Percentiles rank a stretch among this genome's conserved stretches.
Evolutionary conservation across 2,888 invertebrate genomes (phyloP).

Genomic region (Pseudococcus jackbeardsleyi): DNA sequence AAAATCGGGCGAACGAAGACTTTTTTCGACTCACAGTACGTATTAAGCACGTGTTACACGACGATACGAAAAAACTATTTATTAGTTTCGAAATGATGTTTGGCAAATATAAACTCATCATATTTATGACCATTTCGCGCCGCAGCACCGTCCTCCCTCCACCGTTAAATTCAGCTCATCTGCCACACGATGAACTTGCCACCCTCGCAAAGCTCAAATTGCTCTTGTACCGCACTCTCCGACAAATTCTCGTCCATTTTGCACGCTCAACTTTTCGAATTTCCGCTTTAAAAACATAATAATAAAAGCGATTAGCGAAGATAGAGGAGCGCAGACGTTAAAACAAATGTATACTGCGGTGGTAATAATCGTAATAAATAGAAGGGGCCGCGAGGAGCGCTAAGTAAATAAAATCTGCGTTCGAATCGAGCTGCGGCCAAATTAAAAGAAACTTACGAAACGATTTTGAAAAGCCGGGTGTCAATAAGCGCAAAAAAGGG

Average conservation of each 20-base stretch:
- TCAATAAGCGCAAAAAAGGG: conserved; percentile 39
- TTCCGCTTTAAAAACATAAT: conserved; percentile 23
- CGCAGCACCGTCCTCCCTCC: not conserved
- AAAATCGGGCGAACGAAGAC: no score
- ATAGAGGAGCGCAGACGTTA: not conserved
- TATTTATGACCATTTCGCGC: not conserved
- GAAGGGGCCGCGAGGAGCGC: not conserved
- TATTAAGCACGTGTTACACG: conserved; percentile 33
- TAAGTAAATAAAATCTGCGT: conserved; percentile 28
- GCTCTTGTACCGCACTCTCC: not conserved
- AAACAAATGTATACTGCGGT: conserved; percentile 14
- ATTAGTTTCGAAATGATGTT: conserved; percentile 4
- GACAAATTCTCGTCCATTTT: not conserved
- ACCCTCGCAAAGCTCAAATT: conserved; percentile 17
- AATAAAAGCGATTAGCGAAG: conserved; percentile 32
- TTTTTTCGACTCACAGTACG: not conserved
- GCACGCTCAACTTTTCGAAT: conserved; percentile 33
- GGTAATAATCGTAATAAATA: conserved; percentile 33
- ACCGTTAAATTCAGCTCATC: not conserved
- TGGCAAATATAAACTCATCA: conserved; percentile 34
- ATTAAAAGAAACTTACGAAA: conserved; percentile 41
- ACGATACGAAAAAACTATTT: conserved; percentile 2
- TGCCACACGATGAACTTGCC: not conserved
- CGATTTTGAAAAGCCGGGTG: not conserved
- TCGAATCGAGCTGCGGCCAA: not conserved